A percentile compares a stretch with the other conserved stretches of the same genome.
These are phyloP conservation scores for Temnothorax unifasciatus DNA, from an alignment of 2,888 invertebrate genomes.

Conservation along the genomic window DNA sequence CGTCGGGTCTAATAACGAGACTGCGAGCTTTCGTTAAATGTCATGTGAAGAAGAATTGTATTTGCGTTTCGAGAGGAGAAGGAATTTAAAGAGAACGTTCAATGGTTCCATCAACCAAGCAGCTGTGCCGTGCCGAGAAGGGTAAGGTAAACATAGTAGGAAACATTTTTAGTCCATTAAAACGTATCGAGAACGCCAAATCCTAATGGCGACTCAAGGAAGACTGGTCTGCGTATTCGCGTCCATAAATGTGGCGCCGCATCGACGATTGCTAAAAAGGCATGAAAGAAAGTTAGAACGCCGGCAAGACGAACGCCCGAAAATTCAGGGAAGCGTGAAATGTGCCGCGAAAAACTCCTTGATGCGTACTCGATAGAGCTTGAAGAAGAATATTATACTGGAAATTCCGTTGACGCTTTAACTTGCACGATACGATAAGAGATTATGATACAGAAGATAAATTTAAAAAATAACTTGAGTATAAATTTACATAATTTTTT, in stretches of 20 bases:
- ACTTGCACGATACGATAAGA: neutral
- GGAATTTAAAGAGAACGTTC: constrained; percentile 24
- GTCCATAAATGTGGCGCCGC: constrained; percentile 36
- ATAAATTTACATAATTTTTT: neutral
- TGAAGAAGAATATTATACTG: neutral
- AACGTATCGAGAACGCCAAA: constrained; percentile 8
- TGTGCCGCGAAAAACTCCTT: constrained; percentile 34
- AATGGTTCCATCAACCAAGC: neutral
- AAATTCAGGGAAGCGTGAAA: constrained; percentile 35
- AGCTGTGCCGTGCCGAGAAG: neutral
- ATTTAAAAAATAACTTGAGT: neutral
- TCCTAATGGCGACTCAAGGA: neutral
- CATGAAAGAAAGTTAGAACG: constrained; percentile 23
- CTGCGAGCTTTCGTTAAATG: constrained; percentile 1
- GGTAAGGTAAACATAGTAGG: neutral
- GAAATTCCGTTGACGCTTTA: neutral
- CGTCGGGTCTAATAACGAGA: constrained; percentile 37
- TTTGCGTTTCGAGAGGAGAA: constrained; percentile 12
- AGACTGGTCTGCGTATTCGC: neutral
- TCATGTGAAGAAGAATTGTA: neutral
- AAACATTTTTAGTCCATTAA: constrained; percentile 16
- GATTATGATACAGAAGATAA: neutral
- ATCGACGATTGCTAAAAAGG: constrained; percentile 16
- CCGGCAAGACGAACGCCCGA: neutral
- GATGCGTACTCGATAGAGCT: constrained; percentile 14